phyloP scores from a whole-genome alignment of 2,113 vertebrate species.

The Trichechus manatus region DNA sequence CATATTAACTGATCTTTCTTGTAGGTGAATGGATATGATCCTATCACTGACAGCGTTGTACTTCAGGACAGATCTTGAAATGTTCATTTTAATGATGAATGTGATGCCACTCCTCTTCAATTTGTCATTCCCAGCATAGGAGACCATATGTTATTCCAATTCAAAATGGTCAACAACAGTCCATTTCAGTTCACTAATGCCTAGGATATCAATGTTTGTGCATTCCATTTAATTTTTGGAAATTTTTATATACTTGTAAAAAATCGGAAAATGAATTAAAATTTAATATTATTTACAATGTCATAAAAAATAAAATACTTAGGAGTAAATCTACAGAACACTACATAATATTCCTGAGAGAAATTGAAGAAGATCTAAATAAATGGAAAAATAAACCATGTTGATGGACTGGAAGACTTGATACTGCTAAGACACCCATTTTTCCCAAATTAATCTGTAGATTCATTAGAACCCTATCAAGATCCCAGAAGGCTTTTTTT shows the following conservation, averaged over 20 bases:
- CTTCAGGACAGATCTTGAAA: too few species aligned
- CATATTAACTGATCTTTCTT: too few species aligned
- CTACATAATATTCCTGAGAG: not conserved
- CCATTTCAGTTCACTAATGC: too few species aligned
- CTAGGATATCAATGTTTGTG: too few species aligned
- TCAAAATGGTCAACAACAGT: too few species aligned
- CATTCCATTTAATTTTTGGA: too few species aligned
- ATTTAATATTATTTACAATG: not conserved
- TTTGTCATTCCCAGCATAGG: too few species aligned
- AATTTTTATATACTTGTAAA: not conserved
- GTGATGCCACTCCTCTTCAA: too few species aligned
- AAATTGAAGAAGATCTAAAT: not conserved
- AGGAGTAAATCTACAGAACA: not conserved
- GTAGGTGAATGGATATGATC: too few species aligned
- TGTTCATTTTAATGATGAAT: too few species aligned
- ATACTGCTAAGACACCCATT: not conserved
- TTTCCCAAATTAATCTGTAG: not conserved
- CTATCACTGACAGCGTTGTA: too few species aligned
- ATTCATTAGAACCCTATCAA: not conserved
- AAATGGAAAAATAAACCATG: not conserved
- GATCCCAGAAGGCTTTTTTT: not conserved
- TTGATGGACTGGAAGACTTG: not conserved
- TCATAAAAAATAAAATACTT: not conserved
- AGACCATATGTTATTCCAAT: too few species aligned
- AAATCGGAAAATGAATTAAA: constrained; percentile 17